A percentile compares a stretch with the other conserved stretches of the same genome.
Evolutionary conservation across 2,113 vertebrate genomes (phyloP).

Genomic region (Apistogramma diplotaenia): DNA sequence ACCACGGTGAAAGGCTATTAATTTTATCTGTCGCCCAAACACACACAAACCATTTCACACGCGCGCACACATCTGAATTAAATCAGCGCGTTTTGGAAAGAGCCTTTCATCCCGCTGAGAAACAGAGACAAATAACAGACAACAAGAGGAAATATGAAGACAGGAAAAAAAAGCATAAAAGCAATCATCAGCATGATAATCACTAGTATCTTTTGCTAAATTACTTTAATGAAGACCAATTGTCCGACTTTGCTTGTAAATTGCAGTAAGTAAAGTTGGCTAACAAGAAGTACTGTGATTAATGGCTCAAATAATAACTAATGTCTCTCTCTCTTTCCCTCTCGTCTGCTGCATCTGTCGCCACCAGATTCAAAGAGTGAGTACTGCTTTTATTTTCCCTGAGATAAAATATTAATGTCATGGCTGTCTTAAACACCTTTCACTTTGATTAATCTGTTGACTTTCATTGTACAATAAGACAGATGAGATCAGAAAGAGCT

Average conservation of each 20-base stretch:
- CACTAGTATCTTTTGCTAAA: slow-evolving; percentile 39
- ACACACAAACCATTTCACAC: not conserved
- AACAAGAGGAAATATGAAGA: slow-evolving; percentile 1
- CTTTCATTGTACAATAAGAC: slow-evolving; percentile 34
- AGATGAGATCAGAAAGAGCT: slow-evolving; percentile 6
- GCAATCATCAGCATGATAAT: slow-evolving; percentile 41
- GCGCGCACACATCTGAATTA: not conserved
- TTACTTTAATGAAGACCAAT: slow-evolving; percentile 54
- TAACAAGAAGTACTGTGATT: slow-evolving; percentile 39
- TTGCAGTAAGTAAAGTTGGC: slow-evolving; percentile 28
- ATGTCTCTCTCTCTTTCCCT: slow-evolving; percentile 38
- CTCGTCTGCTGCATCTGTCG: slow-evolving; percentile 50
- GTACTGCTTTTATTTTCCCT: slow-evolving; percentile 71
- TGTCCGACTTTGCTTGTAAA: slow-evolving; percentile 31
- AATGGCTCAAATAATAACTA: slow-evolving; percentile 37
- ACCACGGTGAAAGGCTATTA: slow-evolving; percentile 54
- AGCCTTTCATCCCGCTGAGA: slow-evolving; percentile 26
- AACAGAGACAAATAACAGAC: slow-evolving; percentile 24
- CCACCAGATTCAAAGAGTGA: slow-evolving; percentile 98
- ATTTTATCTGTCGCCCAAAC: slow-evolving; percentile 37
- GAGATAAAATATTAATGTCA: slow-evolving; percentile 26
- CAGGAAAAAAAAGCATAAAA: slow-evolving; percentile 1
- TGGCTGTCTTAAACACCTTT: slow-evolving; percentile 27
- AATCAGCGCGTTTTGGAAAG: slow-evolving; percentile 24
- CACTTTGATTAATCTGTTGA: slow-evolving; percentile 48